Percentiles rank a stretch among this genome's conserved stretches.
Evolutionary conservation across 1,140 invertebrate genomes (phyloP).

Genomic region (Zophobas atratus): DNA sequence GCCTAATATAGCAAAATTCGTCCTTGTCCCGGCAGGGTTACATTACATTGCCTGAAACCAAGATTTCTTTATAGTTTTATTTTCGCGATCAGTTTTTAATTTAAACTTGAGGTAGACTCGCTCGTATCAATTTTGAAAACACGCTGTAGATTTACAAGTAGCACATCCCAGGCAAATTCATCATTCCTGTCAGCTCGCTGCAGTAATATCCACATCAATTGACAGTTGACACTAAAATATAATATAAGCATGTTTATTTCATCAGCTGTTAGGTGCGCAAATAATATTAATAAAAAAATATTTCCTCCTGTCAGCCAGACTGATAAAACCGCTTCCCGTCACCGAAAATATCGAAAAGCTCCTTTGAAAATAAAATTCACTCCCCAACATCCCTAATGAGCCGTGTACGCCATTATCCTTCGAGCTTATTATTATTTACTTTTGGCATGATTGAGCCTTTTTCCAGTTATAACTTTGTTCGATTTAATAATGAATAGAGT

Average conservation of each 20-base stretch:
- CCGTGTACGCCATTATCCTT: background rate
- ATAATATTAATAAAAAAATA: no score
- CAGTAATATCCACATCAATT: background rate
- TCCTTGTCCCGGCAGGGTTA: no score
- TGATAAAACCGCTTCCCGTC: no score
- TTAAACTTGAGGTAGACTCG: no score
- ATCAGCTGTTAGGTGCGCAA: background rate
- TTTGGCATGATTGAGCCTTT: constrained; percentile 41
- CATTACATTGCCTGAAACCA: no score
- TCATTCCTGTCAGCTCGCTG: background rate
- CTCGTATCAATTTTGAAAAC: no score
- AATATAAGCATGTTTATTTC: constrained; percentile 15
- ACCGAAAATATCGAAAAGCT: background rate
- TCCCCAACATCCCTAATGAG: constrained; percentile 5
- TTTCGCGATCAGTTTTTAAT: no score
- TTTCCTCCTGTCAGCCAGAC: no score
- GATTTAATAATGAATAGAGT: constrained; percentile 54
- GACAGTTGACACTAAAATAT: background rate
- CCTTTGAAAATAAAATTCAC: background rate
- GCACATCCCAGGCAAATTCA: constrained; percentile 3
- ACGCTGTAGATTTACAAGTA: background rate
- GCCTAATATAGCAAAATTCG: no score
- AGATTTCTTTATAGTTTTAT: no score
- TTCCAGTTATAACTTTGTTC: constrained; percentile 40
- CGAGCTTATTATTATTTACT: constrained; percentile 6